A percentile compares a stretch with the other conserved stretches of the same genome.
Evolutionary conservation across 1,140 invertebrate genomes (phyloP).

Genomic region (Dinothrombium tinctorium): DNA sequence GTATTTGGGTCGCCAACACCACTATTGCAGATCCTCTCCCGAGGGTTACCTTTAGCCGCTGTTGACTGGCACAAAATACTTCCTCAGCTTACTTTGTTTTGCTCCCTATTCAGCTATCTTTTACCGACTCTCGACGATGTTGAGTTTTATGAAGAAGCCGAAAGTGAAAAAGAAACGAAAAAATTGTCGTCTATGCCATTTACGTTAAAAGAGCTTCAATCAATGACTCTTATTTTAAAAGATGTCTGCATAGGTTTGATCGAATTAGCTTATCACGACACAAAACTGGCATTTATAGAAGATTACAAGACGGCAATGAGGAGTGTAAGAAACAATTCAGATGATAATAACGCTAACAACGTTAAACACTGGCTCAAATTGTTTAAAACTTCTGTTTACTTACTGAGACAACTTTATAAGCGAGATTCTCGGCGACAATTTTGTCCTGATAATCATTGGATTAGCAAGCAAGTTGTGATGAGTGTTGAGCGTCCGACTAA

Average conservation of each 20-base stretch:
- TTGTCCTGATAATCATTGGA: slow-evolving; percentile 51
- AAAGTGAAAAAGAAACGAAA: slow-evolving; percentile 11
- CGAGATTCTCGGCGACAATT: slow-evolving; percentile 50
- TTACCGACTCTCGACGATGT: slow-evolving; percentile 64
- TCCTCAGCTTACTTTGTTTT: slow-evolving; percentile 56
- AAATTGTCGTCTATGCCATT: slow-evolving; percentile 26
- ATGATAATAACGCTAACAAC: slow-evolving; percentile 3
- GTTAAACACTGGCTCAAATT: slow-evolving; percentile 16
- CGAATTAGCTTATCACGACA: slow-evolving; percentile 67
- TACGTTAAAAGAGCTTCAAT: slow-evolving; percentile 22
- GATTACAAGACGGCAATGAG: slow-evolving; percentile 20
- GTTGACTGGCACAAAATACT: slow-evolving; percentile 45
- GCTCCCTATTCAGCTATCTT: slow-evolving; percentile 52
- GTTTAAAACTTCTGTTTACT: slow-evolving; percentile 34
- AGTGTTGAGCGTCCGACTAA: slow-evolving; percentile 35
- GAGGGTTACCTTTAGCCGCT: slow-evolving; percentile 34
- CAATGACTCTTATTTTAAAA: slow-evolving; percentile 24
- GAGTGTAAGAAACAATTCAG: slow-evolving; percentile 8
- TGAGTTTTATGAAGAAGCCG: slow-evolving; percentile 36
- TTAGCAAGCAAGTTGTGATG: slow-evolving; percentile 38
- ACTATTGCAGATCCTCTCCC: slow-evolving; percentile 40
- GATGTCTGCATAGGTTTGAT: slow-evolving; percentile 67
- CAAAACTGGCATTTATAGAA: slow-evolving; percentile 27
- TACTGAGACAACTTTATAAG: slow-evolving; percentile 52
- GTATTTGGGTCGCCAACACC: slow-evolving; percentile 34